Evolutionary conservation across 30 jellyfish, hydroid and myxozoan species (phyloP).

Genomic region (Cassiopea andromeda): DNA sequence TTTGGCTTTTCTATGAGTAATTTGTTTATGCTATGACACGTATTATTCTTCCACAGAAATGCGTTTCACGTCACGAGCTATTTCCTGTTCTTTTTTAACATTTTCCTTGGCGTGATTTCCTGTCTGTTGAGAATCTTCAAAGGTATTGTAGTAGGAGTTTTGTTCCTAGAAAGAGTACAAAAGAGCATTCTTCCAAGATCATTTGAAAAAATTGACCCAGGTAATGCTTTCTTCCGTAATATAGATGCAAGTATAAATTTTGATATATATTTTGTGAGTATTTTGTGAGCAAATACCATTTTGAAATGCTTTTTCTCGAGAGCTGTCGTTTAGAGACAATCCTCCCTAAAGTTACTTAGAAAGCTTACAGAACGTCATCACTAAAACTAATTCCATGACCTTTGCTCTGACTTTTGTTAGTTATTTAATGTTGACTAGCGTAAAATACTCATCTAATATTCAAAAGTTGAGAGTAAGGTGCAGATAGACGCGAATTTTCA

Average conservation of each 20-base stretch:
- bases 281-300: neutral
- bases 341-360: too few species aligned
- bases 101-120: slow-evolving; percentile 84
- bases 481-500: too few species aligned
- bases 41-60: slow-evolving; percentile 54
- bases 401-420: too few species aligned
- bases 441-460: too few species aligned
- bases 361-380: too few species aligned
- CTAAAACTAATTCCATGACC: too few species aligned
- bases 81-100: slow-evolving; percentile 86
- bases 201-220: slow-evolving; percentile 88
- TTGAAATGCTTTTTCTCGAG: too few species aligned
- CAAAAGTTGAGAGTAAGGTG: too few species aligned
- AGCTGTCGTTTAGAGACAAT: too few species aligned
- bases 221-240: slow-evolving; percentile 13
- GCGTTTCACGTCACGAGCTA: slow-evolving; percentile 84
- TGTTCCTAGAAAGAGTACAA: slow-evolving; percentile 85
- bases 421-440: too few species aligned
- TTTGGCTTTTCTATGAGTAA: neutral
- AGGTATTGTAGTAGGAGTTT: slow-evolving; percentile 71
- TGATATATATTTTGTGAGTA: neutral
- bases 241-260: neutral
- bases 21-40: neutral
- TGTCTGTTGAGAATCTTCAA: slow-evolving; percentile 78
- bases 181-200: slow-evolving; percentile 83